These are phyloP conservation scores for Leiothrix lutea DNA, from an alignment of 2,113 vertebrate species.

Conservation along the genomic window DNA sequence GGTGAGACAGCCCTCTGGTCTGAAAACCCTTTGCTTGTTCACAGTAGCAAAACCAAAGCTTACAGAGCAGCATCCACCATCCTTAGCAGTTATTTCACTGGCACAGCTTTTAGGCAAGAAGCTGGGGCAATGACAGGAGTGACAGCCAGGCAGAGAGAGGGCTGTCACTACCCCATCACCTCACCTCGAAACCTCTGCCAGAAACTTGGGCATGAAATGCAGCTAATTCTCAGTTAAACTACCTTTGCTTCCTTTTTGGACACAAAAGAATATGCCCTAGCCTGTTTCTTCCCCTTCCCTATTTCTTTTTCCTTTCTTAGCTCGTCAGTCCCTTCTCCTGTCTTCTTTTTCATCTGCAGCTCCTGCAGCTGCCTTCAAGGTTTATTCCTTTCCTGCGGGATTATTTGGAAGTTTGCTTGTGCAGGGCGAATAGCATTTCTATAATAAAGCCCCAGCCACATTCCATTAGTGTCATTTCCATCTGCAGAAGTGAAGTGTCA, in stretches of 20 bases:
- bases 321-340: neutral
- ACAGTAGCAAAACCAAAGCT: neutral
- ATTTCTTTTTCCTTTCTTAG: neutral
- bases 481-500: constrained; percentile 65
- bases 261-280: neutral
- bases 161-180: neutral
- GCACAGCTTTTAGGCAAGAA: neutral
- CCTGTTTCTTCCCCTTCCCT: neutral
- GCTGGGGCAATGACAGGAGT: neutral
- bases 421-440: constrained; percentile 2
- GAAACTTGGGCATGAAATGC: neutral
- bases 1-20: neutral
- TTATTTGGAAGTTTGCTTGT: constrained; percentile 47
- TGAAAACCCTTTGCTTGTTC: neutral
- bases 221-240: neutral
- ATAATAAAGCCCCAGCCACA: constrained; percentile 60
- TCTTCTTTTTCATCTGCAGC: neutral
- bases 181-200: neutral
- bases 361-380: neutral
- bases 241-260: neutral
- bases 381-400: neutral
- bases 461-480: constrained; percentile 65
- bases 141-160: neutral
- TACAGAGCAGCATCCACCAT: neutral
- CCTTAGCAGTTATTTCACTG: neutral